Evolutionary conservation across 2,888 invertebrate species (phyloP).

Genomic region (Biston stratarius): DNA sequence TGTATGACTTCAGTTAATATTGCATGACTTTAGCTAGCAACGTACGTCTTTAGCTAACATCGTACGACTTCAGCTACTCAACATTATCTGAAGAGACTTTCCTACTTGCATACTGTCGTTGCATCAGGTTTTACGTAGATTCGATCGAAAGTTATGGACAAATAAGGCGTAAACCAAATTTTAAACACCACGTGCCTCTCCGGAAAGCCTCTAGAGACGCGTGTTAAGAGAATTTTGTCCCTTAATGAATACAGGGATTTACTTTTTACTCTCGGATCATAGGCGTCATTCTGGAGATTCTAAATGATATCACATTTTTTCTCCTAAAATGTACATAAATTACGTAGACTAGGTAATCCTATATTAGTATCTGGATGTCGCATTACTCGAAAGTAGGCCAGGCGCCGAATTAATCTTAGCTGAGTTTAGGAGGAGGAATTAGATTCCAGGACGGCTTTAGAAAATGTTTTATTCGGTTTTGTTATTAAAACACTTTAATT

Average conservation of each 20-base stretch:
- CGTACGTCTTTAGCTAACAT: no score
- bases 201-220: no score
- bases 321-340: conserved; percentile 14
- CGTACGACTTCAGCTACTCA: no score
- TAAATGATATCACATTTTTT: conserved; percentile 9
- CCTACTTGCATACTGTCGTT: no score
- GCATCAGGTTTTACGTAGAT: no score
- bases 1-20: no score
- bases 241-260: background rate
- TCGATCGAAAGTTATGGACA: no score
- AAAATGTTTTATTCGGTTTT: conserved; percentile 25
- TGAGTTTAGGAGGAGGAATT: conserved; percentile 18
- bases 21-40: no score
- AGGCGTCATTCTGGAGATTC: background rate
- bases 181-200: no score
- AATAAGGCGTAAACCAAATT: no score
- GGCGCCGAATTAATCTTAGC: conserved; percentile 25
- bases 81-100: no score
- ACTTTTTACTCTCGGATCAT: background rate
- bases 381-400: conserved; percentile 24
- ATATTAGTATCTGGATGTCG: conserved; percentile 6
- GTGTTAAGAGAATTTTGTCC: no score
- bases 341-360: conserved; percentile 11
- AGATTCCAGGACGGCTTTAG: conserved; percentile 12
- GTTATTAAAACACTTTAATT: conserved; percentile 22